A percentile compares a stretch with the other conserved stretches of the same genome.
These are phyloP conservation scores for Stenchaetothrips biformis DNA, from an alignment of 2,888 invertebrate species.

Conservation along the genomic window DNA sequence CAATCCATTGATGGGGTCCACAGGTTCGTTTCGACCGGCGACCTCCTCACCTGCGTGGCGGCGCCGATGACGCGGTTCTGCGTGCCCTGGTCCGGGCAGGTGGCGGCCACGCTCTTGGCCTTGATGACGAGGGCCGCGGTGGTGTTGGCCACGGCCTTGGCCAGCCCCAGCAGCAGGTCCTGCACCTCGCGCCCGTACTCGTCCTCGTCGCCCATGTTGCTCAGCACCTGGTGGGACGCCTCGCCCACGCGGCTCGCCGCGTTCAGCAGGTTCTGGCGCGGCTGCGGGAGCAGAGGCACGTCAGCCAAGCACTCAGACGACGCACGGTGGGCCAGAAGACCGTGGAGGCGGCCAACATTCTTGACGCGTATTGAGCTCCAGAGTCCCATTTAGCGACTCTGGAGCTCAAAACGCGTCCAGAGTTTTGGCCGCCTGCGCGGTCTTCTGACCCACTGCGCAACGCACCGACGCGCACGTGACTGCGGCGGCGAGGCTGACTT, in stretches of 20 bases:
- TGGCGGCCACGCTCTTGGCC: slow-evolving; percentile 93
- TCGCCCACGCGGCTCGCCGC: slow-evolving; percentile 96
- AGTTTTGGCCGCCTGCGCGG: no score
- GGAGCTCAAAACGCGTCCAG: not conserved
- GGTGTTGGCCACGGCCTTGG: slow-evolving; percentile 96
- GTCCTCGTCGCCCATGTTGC: slow-evolving; percentile 90
- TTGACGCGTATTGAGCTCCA: no score
- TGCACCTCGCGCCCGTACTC: slow-evolving; percentile 74
- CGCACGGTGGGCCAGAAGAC: no score
- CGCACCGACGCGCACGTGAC: no score
- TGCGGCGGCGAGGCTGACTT: no score
- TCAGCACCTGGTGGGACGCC: slow-evolving; percentile 87
- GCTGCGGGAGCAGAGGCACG: slow-evolving; percentile 49
- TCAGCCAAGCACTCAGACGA: slow-evolving; percentile 28
- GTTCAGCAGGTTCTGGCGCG: slow-evolving; percentile 85
- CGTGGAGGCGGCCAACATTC: no score
- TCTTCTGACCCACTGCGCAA: not conserved
- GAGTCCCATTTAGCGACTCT: not conserved
- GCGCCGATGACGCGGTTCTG: slow-evolving; percentile 90
- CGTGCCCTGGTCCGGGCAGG: slow-evolving; percentile 70
- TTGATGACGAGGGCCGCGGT: slow-evolving; percentile 93
- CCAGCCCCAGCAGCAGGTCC: slow-evolving; percentile 87
- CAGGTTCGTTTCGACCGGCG: no score
- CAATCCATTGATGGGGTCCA: no score
- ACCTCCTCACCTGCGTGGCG: slow-evolving; percentile 66